phyloP scores from a whole-genome alignment of 2,113 vertebrate genomes.

The Brienomyrus longianalis region DNA sequence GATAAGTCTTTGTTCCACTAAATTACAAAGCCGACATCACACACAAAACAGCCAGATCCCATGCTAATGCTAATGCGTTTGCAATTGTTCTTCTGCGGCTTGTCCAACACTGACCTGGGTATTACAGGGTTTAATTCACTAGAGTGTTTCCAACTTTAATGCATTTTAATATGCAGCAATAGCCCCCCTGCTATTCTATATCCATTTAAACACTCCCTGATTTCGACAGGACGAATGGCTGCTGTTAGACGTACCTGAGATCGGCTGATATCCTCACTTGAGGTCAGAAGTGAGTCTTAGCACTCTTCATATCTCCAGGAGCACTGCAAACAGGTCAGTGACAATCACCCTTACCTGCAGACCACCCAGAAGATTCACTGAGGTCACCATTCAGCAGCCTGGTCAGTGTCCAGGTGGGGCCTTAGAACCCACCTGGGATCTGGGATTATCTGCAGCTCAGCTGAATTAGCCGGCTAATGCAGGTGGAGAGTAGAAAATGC shows the following conservation, averaged over 20 bases:
- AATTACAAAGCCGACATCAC: constrained; percentile 32
- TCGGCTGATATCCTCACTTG: neutral
- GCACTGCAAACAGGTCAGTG: neutral
- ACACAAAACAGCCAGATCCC: constrained; percentile 15
- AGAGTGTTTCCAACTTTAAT: neutral
- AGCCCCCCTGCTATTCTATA: neutral
- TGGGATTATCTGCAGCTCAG: neutral
- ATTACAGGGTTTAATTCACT: neutral
- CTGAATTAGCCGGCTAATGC: neutral
- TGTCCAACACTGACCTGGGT: constrained; percentile 26
- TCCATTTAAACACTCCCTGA: neutral
- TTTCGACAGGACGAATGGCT: neutral
- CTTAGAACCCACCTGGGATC: neutral
- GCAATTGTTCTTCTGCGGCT: constrained; percentile 3
- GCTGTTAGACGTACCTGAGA: neutral
- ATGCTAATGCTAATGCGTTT: constrained; percentile 21
- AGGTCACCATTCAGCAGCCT: neutral
- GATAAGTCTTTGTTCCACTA: constrained; percentile 32
- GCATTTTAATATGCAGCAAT: neutral
- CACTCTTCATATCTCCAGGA: neutral
- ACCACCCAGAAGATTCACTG: neutral
- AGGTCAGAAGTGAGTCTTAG: neutral
- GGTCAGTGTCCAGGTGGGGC: neutral
- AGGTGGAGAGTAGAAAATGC: neutral
- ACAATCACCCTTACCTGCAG: neutral